These are phyloP conservation scores for Emmelina monodactyla DNA, from an alignment of 2,888 invertebrate genomes.

Conservation along the genomic window DNA sequence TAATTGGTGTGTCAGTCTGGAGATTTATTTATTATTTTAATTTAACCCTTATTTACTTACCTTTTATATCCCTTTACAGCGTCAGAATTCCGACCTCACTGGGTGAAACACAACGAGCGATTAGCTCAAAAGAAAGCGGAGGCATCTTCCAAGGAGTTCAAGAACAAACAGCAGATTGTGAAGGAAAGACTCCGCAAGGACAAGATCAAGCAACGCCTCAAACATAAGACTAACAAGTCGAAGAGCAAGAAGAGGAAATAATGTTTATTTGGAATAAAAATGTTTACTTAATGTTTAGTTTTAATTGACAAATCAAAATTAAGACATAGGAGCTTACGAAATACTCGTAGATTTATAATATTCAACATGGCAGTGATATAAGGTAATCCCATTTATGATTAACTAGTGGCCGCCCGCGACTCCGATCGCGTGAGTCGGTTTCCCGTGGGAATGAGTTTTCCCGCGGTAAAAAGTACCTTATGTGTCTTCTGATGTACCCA, in stretches of 20 bases:
- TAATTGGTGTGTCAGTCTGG: too few relatives aligned
- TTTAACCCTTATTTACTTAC: too few relatives aligned
- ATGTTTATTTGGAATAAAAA: slow-evolving; percentile 13
- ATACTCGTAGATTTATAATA: too few relatives aligned
- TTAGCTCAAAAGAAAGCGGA: slow-evolving; percentile 65
- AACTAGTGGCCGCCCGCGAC: too few relatives aligned
- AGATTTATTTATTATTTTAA: too few relatives aligned
- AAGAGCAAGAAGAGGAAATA: slow-evolving; percentile 59
- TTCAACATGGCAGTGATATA: too few relatives aligned
- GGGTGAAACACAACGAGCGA: slow-evolving; percentile 82
- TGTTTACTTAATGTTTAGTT: neutral
- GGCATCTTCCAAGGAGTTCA: slow-evolving; percentile 68
- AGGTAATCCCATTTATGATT: too few relatives aligned
- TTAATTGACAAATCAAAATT: neutral
- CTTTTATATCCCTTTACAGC: slow-evolving; percentile 29
- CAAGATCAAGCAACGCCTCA: slow-evolving; percentile 65
- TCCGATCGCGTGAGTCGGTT: too few relatives aligned
- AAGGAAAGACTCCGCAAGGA: slow-evolving; percentile 74
- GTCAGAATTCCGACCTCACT: slow-evolving; percentile 72
- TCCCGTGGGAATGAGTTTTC: too few relatives aligned
- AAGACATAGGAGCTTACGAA: too few relatives aligned
- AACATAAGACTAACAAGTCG: slow-evolving; percentile 46
- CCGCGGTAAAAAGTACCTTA: too few relatives aligned
- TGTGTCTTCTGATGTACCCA: too few relatives aligned
- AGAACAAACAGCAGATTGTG: slow-evolving; percentile 78